A percentile compares a stretch with the other conserved stretches of the same genome.
phyloP scores from a whole-genome alignment of 2,888 invertebrate species.

The Euplexia lucipara region DNA sequence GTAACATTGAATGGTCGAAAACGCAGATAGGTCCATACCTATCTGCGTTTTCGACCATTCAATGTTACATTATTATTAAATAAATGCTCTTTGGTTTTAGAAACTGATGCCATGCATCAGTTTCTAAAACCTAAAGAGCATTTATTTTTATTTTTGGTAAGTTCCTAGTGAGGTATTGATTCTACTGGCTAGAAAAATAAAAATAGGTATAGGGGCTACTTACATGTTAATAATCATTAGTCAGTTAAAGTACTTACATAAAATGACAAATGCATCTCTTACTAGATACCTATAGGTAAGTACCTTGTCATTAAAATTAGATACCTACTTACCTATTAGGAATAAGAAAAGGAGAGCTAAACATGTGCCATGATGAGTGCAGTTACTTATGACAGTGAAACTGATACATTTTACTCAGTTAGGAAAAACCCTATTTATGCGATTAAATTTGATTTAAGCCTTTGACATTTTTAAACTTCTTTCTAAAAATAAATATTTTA shows the following conservation, averaged over 20 bases:
- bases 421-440: background rate
- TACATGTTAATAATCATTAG: constrained; percentile 32
- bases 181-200: too few relatives aligned
- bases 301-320: constrained; percentile 42
- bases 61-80: too few relatives aligned
- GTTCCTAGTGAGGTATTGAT: too few relatives aligned
- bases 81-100: too few relatives aligned
- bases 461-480: background rate
- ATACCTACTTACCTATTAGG: constrained; percentile 8
- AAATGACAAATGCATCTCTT: constrained; percentile 13
- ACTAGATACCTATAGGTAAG: constrained; percentile 19
- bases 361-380: background rate
- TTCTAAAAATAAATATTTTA: background rate
- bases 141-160: too few relatives aligned
- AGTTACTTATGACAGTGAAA: background rate
- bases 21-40: background rate
- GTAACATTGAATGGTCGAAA: constrained; percentile 6
- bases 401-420: background rate
- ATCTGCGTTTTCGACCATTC: background rate
- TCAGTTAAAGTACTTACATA: constrained; percentile 1
- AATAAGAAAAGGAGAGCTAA: constrained; percentile 16
- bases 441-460: too few relatives aligned
- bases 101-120: too few relatives aligned
- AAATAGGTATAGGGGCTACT: too few relatives aligned
- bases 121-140: too few relatives aligned